A percentile compares a stretch with the other conserved stretches of the same genome.
phyloP scores from a whole-genome alignment of 2,888 invertebrate genomes.

The Agrochola circellaris region DNA sequence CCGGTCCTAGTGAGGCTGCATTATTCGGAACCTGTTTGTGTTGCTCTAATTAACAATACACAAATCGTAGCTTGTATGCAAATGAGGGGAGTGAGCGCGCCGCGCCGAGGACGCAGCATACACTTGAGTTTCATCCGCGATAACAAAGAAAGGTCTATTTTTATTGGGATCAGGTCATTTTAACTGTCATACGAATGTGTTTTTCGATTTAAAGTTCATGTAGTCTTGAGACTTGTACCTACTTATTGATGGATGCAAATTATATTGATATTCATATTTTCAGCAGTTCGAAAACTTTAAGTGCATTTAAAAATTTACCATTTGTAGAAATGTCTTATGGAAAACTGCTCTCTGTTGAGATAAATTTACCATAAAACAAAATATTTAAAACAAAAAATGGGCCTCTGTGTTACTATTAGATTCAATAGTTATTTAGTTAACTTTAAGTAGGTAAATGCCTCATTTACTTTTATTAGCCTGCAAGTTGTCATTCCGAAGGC shows the following conservation, averaged over 20 bases:
- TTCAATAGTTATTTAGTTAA: background rate
- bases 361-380: background rate
- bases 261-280: background rate
- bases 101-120: constrained; percentile 63
- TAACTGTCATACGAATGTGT: constrained; percentile 62
- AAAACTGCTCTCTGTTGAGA: background rate
- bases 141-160: constrained; percentile 74
- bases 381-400: too few species aligned
- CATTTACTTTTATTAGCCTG: constrained; percentile 24
- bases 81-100: constrained; percentile 80
- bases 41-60: constrained; percentile 91
- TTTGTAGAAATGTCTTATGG: background rate
- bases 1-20: constrained; percentile 77
- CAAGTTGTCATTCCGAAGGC: constrained; percentile 39
- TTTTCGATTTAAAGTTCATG: constrained; percentile 38
- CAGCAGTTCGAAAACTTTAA: background rate
- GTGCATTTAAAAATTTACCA: background rate
- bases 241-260: background rate
- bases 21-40: constrained; percentile 87
- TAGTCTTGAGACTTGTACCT: constrained; percentile 47
- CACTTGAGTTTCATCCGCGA: constrained; percentile 72
- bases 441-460: constrained; percentile 1
- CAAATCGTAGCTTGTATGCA: constrained; percentile 91
- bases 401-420: background rate
- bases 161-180: constrained; percentile 73